Percentiles rank a stretch among this genome's conserved stretches.
phyloP scores from a whole-genome alignment of 2,797 vertebrate species.

The Xiphorhynchus erythropygius region DNA sequence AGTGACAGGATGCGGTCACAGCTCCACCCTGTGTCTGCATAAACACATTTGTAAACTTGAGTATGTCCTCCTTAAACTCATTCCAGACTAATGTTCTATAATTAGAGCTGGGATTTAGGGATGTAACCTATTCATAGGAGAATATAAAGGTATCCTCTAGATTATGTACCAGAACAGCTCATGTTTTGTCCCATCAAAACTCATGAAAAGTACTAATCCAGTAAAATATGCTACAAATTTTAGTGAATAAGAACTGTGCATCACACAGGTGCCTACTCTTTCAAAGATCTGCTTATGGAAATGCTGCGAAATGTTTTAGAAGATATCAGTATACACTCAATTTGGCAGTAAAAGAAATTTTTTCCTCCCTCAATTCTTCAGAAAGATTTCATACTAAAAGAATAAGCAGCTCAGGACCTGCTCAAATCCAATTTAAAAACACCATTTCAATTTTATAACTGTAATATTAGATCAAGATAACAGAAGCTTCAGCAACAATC shows the following conservation, averaged over 20 bases:
- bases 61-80: neutral
- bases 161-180: neutral
- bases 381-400: neutral
- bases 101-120: neutral
- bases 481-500: neutral
- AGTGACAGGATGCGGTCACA: slow-evolving; percentile 60
- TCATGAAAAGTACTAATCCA: neutral
- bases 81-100: neutral
- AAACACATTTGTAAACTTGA: slow-evolving; percentile 45
- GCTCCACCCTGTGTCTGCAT: slow-evolving; percentile 68
- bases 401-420: neutral
- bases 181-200: neutral
- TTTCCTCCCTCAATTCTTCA: neutral
- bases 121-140: neutral
- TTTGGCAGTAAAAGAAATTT: neutral
- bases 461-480: neutral
- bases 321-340: neutral
- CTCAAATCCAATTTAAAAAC: neutral
- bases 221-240: neutral
- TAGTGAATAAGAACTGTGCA: neutral
- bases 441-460: neutral
- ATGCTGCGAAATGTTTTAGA: neutral
- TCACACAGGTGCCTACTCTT: neutral
- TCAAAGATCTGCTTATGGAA: neutral
- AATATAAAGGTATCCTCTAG: neutral